These are phyloP conservation scores for Perca flavescens DNA, from an alignment of 2,113 vertebrate genomes.

Conservation along the genomic window DNA sequence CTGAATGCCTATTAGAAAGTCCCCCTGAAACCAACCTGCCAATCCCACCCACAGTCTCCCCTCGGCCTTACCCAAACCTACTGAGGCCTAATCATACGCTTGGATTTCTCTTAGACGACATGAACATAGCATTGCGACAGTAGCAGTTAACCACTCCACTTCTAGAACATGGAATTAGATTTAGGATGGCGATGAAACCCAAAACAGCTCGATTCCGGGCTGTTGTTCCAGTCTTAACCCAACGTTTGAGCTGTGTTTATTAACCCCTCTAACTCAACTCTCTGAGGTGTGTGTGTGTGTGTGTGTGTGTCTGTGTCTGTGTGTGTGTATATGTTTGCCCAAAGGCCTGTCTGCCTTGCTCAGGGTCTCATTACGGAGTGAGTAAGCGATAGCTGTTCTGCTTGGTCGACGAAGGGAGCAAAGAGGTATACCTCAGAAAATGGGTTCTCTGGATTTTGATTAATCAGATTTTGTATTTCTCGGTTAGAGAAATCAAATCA, in stretches of 20 bases:
- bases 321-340: conserved; percentile 47
- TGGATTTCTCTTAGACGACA: conserved; percentile 76
- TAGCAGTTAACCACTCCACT: conserved; percentile 60
- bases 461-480: conserved; percentile 70
- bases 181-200: conserved; percentile 51
- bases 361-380: conserved; percentile 74
- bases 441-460: conserved; percentile 71
- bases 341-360: conserved; percentile 56
- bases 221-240: conserved; percentile 25
- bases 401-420: conserved; percentile 71
- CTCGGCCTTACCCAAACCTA: conserved; percentile 63
- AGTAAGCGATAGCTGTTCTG: conserved; percentile 74
- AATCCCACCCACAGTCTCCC: conserved; percentile 63
- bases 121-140: conserved; percentile 53
- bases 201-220: conserved; percentile 59
- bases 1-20: conserved; percentile 72
- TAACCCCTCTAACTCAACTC: conserved; percentile 56
- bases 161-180: conserved; percentile 66
- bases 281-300: conserved; percentile 21
- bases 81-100: conserved; percentile 75
- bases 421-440: conserved; percentile 71
- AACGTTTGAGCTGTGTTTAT: conserved; percentile 65
- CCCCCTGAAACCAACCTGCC: conserved; percentile 65
- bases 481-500: conserved; percentile 47
- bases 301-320: conserved; percentile 40